phyloP scores from a whole-genome alignment of 2,888 invertebrate species.

The Caradrina kadenii region DNA sequence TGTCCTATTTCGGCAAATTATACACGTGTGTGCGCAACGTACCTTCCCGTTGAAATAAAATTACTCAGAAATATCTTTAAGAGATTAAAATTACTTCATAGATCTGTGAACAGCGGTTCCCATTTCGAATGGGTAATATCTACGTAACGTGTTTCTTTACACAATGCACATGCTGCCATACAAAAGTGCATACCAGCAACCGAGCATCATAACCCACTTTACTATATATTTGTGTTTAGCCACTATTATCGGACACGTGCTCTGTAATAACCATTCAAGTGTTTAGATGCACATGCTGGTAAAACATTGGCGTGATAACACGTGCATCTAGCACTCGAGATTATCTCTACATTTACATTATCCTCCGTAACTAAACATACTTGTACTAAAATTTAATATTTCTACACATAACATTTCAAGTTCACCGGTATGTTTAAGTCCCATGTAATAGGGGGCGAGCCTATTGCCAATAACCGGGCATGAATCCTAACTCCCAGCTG shows the following conservation, averaged over 20 bases:
- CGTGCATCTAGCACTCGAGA: slow-evolving; percentile 46
- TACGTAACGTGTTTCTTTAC: not conserved
- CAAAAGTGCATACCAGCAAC: slow-evolving; percentile 21
- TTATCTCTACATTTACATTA: slow-evolving; percentile 49
- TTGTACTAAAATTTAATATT: slow-evolving; percentile 19
- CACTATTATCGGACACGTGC: slow-evolving; percentile 31
- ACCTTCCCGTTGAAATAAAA: not conserved
- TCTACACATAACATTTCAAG: no score
- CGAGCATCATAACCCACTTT: slow-evolving; percentile 31
- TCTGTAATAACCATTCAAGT: slow-evolving; percentile 40
- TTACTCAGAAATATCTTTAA: not conserved
- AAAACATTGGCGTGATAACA: slow-evolving; percentile 47
- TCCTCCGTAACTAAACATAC: slow-evolving; percentile 13
- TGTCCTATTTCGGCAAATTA: no score
- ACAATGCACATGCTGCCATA: not conserved
- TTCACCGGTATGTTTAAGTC: no score
- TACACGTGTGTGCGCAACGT: no score
- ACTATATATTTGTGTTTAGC: slow-evolving; percentile 28
- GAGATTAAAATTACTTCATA: not conserved
- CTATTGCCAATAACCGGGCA: no score
- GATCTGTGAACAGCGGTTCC: not conserved
- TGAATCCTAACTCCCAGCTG: no score
- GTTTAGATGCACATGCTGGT: slow-evolving; percentile 49
- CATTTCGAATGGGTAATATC: not conserved
- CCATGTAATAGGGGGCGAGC: no score